phyloP scores from a whole-genome alignment of 2,797 vertebrate species.

The Trematomus bernacchii region DNA sequence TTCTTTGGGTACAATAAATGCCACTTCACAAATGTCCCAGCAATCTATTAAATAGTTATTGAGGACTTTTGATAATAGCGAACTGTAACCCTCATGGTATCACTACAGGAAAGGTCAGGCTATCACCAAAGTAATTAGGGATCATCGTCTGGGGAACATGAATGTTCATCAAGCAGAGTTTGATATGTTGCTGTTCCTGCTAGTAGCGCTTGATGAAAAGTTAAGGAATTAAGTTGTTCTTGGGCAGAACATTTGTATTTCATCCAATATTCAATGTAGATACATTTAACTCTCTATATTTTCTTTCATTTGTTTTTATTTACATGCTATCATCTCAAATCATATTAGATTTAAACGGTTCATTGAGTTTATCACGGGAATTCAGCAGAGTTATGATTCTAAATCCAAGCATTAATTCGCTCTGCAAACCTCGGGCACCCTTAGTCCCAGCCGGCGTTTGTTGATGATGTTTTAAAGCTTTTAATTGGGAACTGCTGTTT shows the following conservation, averaged over 20 bases:
- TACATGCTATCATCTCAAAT: not conserved
- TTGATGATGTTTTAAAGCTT: conserved; percentile 34
- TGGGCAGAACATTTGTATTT: not conserved
- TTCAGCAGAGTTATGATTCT: conserved; percentile 4
- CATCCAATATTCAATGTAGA: no score
- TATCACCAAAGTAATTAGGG: not conserved
- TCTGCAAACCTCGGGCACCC: conserved; percentile 16
- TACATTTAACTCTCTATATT: not conserved
- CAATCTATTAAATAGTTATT: not conserved
- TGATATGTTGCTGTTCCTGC: not conserved
- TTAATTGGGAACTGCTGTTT: conserved; percentile 49
- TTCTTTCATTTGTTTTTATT: not conserved
- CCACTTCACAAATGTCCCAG: not conserved
- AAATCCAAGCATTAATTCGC: conserved; percentile 20
- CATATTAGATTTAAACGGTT: not conserved
- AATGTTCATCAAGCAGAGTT: not conserved
- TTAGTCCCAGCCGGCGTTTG: not conserved
- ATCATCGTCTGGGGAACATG: not conserved
- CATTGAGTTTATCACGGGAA: not conserved
- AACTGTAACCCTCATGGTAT: not conserved
- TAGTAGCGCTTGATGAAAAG: not conserved
- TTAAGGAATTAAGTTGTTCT: not conserved
- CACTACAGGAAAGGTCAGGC: not conserved
- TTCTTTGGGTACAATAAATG: not conserved
- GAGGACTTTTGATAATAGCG: not conserved